Base-by-base conservation (phyloP, 2,797 vertebrate genomes). In the Syndactyla subalaris region DNA sequence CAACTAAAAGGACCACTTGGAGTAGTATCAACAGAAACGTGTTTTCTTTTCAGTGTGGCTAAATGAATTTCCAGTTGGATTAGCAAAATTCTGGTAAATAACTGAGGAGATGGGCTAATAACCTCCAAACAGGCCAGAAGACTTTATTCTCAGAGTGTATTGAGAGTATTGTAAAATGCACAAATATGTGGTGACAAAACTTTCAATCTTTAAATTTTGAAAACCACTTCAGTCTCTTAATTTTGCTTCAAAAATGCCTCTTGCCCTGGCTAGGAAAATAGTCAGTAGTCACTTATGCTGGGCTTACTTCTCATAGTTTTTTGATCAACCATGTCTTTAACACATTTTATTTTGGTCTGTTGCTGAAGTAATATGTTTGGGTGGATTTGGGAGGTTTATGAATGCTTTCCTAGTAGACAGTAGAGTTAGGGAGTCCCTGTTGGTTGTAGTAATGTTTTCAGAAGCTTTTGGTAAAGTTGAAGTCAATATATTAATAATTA, bases 341-440 rank as follows among this genome's bases (percentile, higher is more conserved):
- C 4, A 9, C 18, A 14, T 46, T 71, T 27, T 74, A 0, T 39
- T 74, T 80, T 0, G 0, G 5, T 76, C 46, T 77, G 7, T 58
- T 92, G 62, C 39, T 4, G 9, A 30, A 54, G 9, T 79, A 16
- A 12, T 29, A 7, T 65, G 15, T 72, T 83, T 59, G 41, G 74
- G 21, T 20, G 77, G 30, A 61, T 77, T 15, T 14, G 7, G 58
- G 39, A 74, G 8, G 18, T 74, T 80, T 70, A n/a, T 13, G 12
- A 55, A 48, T 76, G 27, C 29, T 72, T 93, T 86, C 32, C 29
- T 72, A 51, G 18, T 51, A 58, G 66, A 13, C 30, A 46, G 0
- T 23, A 54, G 24, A 80, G 15, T 27, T 52, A 76, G 12, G 14
- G 43, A 58, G 38, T 81, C n/a, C 13, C 10, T 58, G 6, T 43